Evolutionary conservation across 2,888 invertebrate species (phyloP), one percentile per base, ranked within the genome.

Genomic region (Mesorhabditis sp.): DNA sequence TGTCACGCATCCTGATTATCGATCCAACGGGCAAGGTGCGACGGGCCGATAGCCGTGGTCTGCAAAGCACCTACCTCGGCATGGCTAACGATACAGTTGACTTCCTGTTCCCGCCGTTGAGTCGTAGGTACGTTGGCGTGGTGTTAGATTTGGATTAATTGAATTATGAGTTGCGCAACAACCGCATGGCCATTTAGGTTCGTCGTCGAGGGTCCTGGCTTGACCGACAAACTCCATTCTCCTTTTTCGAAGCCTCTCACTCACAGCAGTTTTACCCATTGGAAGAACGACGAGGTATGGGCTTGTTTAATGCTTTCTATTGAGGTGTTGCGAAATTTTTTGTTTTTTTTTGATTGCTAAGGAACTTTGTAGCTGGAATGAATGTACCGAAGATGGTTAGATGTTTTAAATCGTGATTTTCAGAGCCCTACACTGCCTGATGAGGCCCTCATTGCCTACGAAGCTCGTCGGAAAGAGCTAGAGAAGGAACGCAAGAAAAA

Each of bases 51-150:
- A 78, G 77, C 0, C 69, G 76, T 5, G 80, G 80, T 41, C 80
- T 77, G 67, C 75, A 76, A 43, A 76, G 81, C 63, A 81, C 76
- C 70, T 84, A 84, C 68, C 69, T 75, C 62, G 73, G 77, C 15
- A 85, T 84, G 82, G 82, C 84, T 2, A 79, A 71, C 45, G 81
- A 83, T 61, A 78, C 78, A 6, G 84, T 84, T 62, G 84, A 84
- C 70, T 85, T 78, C 72, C 71, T 84, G 65, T 84, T 84, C 73
- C 84, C 84, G 41, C 84, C 84, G 4, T 74, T 72, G 65, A 69
- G 70, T 61, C 70, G 58, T 13, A 62, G 63, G 63, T 28, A 7
- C n/a, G 63, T 7, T 15, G 7, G 6, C 15, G 10, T 15, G 41
- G 28, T 50, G 10, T 50, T 50, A n/a, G 7, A 50, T 50, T 50